A percentile compares a stretch with the other conserved stretches of the same genome.
Evolutionary conservation across 2,113 vertebrate species (phyloP).

Genomic region (Pavo muticus): DNA sequence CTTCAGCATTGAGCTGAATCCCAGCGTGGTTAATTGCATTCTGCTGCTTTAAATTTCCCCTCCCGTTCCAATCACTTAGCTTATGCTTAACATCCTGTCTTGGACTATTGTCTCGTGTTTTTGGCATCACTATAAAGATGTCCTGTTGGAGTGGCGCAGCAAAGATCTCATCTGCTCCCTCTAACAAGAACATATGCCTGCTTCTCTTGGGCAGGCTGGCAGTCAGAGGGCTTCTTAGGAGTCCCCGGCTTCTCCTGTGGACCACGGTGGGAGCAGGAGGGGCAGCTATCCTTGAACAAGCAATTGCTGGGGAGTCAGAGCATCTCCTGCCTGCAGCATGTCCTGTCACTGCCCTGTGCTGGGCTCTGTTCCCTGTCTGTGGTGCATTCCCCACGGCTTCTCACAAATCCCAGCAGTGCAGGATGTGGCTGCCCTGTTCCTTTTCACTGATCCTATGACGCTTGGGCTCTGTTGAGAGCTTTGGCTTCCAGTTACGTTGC

Average conservation of each 20-base stretch:
- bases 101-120: background rate
- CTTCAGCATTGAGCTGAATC: background rate
- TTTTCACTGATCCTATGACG: background rate
- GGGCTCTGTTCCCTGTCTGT: background rate
- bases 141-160: background rate
- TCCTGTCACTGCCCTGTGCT: background rate
- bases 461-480: background rate
- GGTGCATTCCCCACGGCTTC: accelerated
- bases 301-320: background rate
- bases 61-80: background rate
- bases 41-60: slow-evolving; percentile 25
- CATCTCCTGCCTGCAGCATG: background rate
- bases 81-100: slow-evolving; percentile 49
- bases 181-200: background rate
- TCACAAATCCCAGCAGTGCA: background rate
- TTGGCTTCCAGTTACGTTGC: background rate
- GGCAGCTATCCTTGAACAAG: background rate
- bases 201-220: background rate
- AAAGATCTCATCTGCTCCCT: slow-evolving; percentile 24
- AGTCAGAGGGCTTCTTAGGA: background rate
- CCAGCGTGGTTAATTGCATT: slow-evolving; percentile 20
- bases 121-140: slow-evolving; percentile 19
- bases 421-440: background rate
- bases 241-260: accelerated
- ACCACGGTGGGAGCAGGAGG: background rate